Base-by-base conservation (phyloP, 1,140 invertebrate species). In the Scaptomyza hsui region DNA sequence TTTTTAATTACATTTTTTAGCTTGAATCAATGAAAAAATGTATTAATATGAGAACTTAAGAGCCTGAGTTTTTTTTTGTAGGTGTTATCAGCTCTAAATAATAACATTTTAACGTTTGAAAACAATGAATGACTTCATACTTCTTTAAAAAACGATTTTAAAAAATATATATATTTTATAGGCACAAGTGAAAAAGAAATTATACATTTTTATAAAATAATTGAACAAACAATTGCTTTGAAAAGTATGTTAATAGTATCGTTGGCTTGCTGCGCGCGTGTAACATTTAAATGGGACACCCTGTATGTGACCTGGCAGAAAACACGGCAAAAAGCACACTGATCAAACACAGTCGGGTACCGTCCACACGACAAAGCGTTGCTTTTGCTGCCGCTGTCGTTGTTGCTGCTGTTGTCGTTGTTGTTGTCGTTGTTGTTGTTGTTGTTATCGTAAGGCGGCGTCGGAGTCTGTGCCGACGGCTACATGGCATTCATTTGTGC, bases 401-500 rank as follows among this genome's bases (percentile, higher is more conserved):
- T 52, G 53, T 41, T 39, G 64, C 24, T 37, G 70, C 24, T 41
- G 44, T 32, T 42, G 71, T 32, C 62, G 74, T 24, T 65, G 45
- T 21, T 73, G 56, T 18, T 67, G 70, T 16, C 41, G 75, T 35
- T 45, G 67, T 37, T 64, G 67, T 42, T 56, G 72, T n/a, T 42
- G 55, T 42, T 73, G 63, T 47, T 64, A 72, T 60, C 53, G 60
- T 64, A 56, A 69, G 64, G 56, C 59, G 62, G 59, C 59, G 59
- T 57, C 65, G 81, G 81, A 86, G 81, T 73, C 81, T 85, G 80
- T 63, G 80, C 63, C 62, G 61, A 63, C 72, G 62, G 77, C 73
- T 49, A 75, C 81, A 75, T 77, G 57, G 75, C 59, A 86, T 86
- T 86, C 81, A 75, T 69, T 85, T 73, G 81, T 67, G 81, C 65